Percentiles rank a stretch among this genome's conserved stretches.
Evolutionary conservation across 2,797 vertebrate genomes (phyloP).

Genomic region (Hafferia zeledoni): DNA sequence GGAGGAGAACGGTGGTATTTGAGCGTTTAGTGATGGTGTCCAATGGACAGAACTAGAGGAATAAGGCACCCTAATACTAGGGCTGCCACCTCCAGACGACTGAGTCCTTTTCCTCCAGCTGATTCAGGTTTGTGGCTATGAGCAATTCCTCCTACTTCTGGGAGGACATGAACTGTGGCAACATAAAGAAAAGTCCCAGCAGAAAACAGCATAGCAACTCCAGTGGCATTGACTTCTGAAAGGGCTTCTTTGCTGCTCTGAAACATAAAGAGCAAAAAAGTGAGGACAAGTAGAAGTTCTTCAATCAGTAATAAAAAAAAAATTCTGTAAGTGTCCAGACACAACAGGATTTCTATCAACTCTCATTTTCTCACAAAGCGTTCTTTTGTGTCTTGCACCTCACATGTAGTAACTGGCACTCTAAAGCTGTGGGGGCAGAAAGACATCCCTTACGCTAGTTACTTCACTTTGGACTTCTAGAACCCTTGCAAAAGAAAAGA

Average conservation of each 20-base stretch:
- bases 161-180: conserved; percentile 97
- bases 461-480: background rate
- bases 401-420: background rate
- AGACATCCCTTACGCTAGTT: background rate
- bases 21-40: conserved; percentile 91
- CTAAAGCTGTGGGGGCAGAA: background rate
- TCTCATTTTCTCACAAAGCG: background rate
- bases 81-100: conserved; percentile 90
- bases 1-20: conserved; percentile 20
- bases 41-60: conserved; percentile 92
- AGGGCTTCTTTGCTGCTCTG: conserved; percentile 99
- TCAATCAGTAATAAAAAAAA: background rate
- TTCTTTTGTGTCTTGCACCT: background rate
- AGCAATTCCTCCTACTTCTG: conserved; percentile 92
- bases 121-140: conserved; percentile 89
- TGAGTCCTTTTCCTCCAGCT: conserved; percentile 89
- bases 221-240: conserved; percentile 95
- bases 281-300: background rate
- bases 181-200: conserved; percentile 98
- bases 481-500: background rate
- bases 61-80: conserved; percentile 96
- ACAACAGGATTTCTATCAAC: background rate
- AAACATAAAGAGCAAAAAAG: background rate
- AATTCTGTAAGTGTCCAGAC: background rate
- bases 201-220: conserved; percentile 98